Evolutionary conservation across 64 coral and sea anemone species (phyloP).

Genomic region (Trachythela sp.): DNA sequence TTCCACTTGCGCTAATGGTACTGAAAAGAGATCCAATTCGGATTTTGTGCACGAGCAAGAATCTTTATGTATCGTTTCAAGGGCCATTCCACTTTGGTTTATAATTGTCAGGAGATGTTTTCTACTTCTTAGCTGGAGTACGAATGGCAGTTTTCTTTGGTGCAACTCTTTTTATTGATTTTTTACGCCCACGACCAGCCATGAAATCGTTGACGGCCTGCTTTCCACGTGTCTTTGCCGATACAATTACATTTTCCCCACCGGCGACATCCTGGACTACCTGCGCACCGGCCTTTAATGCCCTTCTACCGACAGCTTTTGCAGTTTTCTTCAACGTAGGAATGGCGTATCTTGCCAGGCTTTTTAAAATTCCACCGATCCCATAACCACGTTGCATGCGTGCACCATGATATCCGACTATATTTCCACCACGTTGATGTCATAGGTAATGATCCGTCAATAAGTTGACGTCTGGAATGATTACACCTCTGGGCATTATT

Average conservation of each 20-base stretch:
- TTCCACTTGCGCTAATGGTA: background rate
- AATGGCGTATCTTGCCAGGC: background rate
- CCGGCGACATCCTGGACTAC: background rate
- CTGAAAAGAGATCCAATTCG: background rate
- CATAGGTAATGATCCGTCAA: background rate
- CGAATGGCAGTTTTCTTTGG: background rate
- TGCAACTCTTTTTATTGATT: background rate
- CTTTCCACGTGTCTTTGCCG: background rate
- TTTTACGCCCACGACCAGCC: background rate
- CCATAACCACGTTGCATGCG: background rate
- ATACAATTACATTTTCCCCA: background rate
- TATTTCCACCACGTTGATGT: background rate
- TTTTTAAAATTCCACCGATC: background rate
- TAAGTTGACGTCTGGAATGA: background rate
- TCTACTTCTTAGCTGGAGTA: background rate
- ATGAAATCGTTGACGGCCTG: background rate
- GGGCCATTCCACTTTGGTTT: background rate
- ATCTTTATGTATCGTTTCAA: constrained; percentile 4
- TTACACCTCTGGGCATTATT: background rate
- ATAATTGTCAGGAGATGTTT: background rate
- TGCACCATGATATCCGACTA: background rate
- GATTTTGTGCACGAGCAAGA: background rate
- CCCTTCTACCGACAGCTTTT: background rate
- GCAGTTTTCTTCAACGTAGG: background rate
- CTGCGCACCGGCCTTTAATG: background rate